Evolutionary conservation across 2,888 invertebrate genomes (phyloP).

Genomic region (Theretra japonica): DNA sequence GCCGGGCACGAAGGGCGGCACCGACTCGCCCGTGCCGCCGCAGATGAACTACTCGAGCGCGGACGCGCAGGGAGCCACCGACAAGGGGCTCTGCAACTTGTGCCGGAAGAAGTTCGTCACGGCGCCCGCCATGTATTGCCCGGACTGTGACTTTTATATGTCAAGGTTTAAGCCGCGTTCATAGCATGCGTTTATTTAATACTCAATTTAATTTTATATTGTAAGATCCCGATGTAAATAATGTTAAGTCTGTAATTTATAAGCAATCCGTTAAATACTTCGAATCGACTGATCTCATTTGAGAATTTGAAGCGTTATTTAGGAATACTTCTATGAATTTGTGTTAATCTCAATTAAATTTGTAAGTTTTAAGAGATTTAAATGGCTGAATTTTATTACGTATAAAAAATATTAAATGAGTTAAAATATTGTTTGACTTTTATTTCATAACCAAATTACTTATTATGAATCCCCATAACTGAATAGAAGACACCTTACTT

Average conservation of each 20-base stretch:
- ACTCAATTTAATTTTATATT: conserved; percentile 16
- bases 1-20: conserved; percentile 88
- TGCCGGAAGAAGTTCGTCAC: conserved; percentile 93
- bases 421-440: conserved; percentile 4
- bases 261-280: conserved; percentile 22
- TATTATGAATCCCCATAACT: background rate
- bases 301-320: conserved; percentile 51
- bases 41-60: conserved; percentile 60
- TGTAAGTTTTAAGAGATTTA: background rate
- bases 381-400: background rate
- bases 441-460: background rate
- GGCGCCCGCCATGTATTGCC: conserved; percentile 92
- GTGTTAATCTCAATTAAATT: background rate
- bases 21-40: conserved; percentile 78
- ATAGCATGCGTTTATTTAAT: conserved; percentile 55
- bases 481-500: no score
- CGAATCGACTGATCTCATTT: conserved; percentile 68
- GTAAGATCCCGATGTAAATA: conserved; percentile 29
- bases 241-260: conserved; percentile 28
- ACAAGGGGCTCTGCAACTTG: conserved; percentile 91
- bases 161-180: conserved; percentile 90
- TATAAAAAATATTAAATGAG: conserved; percentile 16
- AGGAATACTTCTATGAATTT: background rate
- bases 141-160: conserved; percentile 97
- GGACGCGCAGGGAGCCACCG: conserved; percentile 59